Evolutionary conservation across 2,113 vertebrate species (phyloP).

Genomic region (Phylloscopus whistleri): DNA sequence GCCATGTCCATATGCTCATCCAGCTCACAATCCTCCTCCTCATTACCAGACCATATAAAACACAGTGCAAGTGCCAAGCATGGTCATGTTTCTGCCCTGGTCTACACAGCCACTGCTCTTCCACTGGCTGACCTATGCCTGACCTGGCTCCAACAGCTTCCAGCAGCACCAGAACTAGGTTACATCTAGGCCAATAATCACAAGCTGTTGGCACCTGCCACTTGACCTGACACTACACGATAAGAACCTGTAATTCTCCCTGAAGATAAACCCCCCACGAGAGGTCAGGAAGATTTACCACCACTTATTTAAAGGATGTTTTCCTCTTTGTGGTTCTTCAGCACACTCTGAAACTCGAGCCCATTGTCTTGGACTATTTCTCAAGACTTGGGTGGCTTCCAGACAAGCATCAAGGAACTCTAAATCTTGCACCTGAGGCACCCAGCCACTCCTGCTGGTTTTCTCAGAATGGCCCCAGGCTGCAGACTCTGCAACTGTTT

Average conservation of each 20-base stretch:
- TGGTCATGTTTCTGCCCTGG: background rate
- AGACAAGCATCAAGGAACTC: background rate
- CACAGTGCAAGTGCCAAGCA: background rate
- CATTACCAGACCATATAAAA: rapidly evolving
- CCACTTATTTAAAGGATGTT: background rate
- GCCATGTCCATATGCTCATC: background rate
- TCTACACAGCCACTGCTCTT: background rate
- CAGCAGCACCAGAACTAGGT: background rate
- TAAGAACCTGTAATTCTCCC: background rate
- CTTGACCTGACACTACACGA: background rate
- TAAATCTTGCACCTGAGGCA: slow-evolving; percentile 10
- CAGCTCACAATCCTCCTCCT: background rate
- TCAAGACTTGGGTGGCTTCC: slow-evolving; percentile 1
- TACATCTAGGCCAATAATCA: slow-evolving; percentile 5
- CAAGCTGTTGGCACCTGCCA: background rate
- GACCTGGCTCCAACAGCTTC: background rate
- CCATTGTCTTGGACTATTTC: background rate
- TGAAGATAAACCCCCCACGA: background rate
- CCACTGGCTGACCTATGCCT: background rate
- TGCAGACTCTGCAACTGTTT: background rate
- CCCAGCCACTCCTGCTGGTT: background rate
- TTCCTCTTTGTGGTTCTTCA: background rate
- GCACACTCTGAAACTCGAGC: rapidly evolving
- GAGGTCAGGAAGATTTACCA: background rate
- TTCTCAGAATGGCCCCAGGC: background rate